A percentile compares a stretch with the other conserved stretches of the same genome.
Conservation (phyloP, 2,888 invertebrate genomes). For the Bellardia pandia region DNA sequence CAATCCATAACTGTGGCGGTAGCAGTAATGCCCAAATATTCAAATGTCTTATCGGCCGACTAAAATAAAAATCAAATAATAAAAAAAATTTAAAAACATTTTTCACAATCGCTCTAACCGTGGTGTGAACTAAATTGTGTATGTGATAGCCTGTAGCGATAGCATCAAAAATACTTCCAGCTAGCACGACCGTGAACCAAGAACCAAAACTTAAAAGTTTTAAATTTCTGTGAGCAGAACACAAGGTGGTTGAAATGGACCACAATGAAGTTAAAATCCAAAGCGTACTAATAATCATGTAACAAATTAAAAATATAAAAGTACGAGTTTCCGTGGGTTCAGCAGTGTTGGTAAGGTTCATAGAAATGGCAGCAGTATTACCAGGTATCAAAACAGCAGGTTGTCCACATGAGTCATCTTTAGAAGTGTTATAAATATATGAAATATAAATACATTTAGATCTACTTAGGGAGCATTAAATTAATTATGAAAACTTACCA, state of each 20-base stretch:
- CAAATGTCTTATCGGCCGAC: conserved; percentile 40
- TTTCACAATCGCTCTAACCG: not conserved
- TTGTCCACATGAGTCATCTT: conserved; percentile 34
- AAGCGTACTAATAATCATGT: conserved; percentile 19
- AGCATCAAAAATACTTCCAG: conserved; percentile 30
- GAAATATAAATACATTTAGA: not conserved
- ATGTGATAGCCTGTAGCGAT: conserved; percentile 39
- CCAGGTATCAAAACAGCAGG: conserved; percentile 13
- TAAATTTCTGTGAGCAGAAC: conserved; percentile 13
- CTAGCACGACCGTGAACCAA: conserved; percentile 27
- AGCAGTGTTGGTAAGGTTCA: not conserved
- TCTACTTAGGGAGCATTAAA: not conserved
- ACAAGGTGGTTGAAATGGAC: conserved; percentile 1
- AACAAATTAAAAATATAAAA: conserved; percentile 49
- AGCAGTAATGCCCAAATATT: conserved; percentile 18
- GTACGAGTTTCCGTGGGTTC: conserved; percentile 23
- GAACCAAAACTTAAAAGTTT: conserved; percentile 32
- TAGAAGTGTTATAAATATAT: not conserved
- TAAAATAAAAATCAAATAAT: not conserved
- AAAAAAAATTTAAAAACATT: not conserved
- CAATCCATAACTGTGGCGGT: not conserved
- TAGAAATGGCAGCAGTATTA: not conserved
- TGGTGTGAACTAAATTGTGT: conserved; percentile 34
- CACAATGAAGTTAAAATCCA: conserved; percentile 44
- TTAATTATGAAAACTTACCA: conserved; percentile 74